Base-by-base conservation (phyloP, 2,888 invertebrate species). In the Acheta domesticus region DNA sequence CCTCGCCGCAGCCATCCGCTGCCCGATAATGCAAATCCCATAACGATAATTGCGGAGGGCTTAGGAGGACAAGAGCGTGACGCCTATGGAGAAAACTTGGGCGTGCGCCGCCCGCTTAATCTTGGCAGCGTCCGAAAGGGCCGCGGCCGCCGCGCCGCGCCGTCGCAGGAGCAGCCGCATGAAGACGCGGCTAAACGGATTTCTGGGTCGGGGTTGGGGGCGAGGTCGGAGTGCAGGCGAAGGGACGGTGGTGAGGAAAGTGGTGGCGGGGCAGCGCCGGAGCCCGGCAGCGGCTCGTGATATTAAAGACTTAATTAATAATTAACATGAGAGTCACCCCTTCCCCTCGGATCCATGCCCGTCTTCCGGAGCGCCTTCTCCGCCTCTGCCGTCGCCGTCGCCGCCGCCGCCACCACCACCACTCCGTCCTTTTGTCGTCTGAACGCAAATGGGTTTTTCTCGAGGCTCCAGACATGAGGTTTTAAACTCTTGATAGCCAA, bases 251-350 rank as follows among this genome's bases (percentile, higher is more conserved):
- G 36, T 36, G 36, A 36, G 36, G 36, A 8, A 36, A 5, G 23
- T 23, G 23, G 23, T 23, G 23, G 23, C 3, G 23, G 23, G 23
- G 23, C 23, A 23, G 23, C 23, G 23, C 23, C 23, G 23, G 23
- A 23, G 23, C 23, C 23, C 23, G 23, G 23, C 23, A 23, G 36
- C 62, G 14, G 62, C n/a, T 62, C 62, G 14, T 62, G 62, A 62
- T 62, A 62, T 62, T 62, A 62, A 62, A 62, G 62, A 62, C 62
- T 62, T 62, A 62, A 62, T 62, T 62, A 62, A 62, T 62, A 62
- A 62, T 62, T 62, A 62, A 62, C 62, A 62, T 62, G 62, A 62
- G 62, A 14, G 62, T 12, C 62, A 11, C 16, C 16, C 62, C 62
- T 62, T n/a, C 62, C 16, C 62, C 62, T 4, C 14, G n/a, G 62